Evolutionary conservation across 2,113 vertebrate genomes (phyloP), one percentile per base, ranked within the genome.

Genomic region (Proteles cristata): DNA sequence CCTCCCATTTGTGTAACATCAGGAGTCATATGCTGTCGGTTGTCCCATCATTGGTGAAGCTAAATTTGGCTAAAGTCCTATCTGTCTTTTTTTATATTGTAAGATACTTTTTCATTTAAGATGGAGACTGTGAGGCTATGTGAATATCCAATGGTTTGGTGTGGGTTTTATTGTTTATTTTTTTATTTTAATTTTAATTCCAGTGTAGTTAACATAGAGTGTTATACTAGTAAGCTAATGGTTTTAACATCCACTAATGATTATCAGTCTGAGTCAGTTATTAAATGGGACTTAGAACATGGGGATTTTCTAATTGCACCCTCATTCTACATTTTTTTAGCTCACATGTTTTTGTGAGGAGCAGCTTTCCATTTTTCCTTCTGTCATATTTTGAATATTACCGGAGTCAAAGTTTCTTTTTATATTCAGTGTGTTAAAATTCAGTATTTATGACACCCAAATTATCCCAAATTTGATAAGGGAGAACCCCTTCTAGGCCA

Each of bases 321-420:
- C 77, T 90, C 26, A 26, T 88, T 71, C n/a, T 93, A 9, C 33
- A 65, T 69, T 93, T 90, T 90, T 68, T 55, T 88, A 65, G 17
- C 53, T 83, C 26, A 25, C 26, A 12, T 35, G 48, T 81, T 73
- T 58, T 66, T 53, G 55, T 93, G 17, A 86, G 74, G 65, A 94
- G 87, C 50, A 50, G 26, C 19, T 91, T 95, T 82, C 48, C 9
- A 68, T 65, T 43, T 94, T 73, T 79, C n/a, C 69, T 66, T 61
- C 76, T 92, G 26, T 80, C 45, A 71, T 26, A 79, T 39, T 81
- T 71, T 35, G 90, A 94, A 43, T 94, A 65, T 82, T 65, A 94
- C 68, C 86, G 71, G 58, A 88, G 23, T 80, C 21, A 35, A 14
- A 92, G 76, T n/a, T 89, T 90, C 14, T 74, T 81, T 95, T 94